Percentiles rank a stretch among this genome's conserved stretches.
Evolutionary conservation across 2,888 invertebrate genomes (phyloP).

Genomic region (Rhaphigaster nebulosa): DNA sequence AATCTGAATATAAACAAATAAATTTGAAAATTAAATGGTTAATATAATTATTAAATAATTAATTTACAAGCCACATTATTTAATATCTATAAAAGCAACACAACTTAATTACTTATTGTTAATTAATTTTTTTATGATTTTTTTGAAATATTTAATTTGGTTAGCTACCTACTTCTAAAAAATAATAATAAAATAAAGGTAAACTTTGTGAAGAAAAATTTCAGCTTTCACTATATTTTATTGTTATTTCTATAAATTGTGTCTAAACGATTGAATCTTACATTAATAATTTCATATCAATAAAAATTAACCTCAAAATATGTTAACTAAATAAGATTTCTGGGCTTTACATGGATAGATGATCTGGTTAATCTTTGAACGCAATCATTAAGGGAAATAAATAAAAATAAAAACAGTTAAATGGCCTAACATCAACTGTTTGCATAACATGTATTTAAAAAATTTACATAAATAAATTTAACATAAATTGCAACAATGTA

Average conservation of each 20-base stretch:
- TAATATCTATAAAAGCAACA: no score
- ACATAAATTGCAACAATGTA: background rate
- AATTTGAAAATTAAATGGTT: no score
- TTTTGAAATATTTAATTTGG: no score
- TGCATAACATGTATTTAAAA: conserved; percentile 3
- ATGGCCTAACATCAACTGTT: conserved; percentile 6
- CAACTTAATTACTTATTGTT: no score
- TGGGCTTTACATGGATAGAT: background rate
- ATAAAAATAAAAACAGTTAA: background rate
- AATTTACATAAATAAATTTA: background rate
- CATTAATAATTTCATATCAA: background rate
- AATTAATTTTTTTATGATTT: no score
- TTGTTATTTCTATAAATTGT: no score
- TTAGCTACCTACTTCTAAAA: no score
- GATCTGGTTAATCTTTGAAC: background rate
- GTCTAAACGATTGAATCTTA: background rate
- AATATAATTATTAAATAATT: no score
- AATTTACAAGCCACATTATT: no score
- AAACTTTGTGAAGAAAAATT: background rate
- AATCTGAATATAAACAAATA: no score
- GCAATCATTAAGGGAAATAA: background rate
- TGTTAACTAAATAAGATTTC: background rate
- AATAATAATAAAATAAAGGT: no score
- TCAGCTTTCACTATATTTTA: background rate
- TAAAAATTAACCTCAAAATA: background rate